Evolutionary conservation across 2,888 invertebrate genomes (phyloP).

Genomic region (Sarcophaga caerulescens): DNA sequence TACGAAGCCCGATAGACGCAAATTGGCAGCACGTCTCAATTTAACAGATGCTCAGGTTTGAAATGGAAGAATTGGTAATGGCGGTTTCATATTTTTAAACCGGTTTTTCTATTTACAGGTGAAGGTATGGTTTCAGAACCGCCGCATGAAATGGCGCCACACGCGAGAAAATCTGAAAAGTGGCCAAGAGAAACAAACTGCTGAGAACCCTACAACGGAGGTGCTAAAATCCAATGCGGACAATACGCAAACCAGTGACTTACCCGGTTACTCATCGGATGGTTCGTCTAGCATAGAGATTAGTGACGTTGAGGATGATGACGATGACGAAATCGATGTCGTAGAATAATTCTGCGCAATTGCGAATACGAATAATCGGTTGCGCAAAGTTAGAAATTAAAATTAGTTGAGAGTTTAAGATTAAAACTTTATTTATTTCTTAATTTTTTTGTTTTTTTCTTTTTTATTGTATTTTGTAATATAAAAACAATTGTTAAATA

Average conservation of each 20-base stretch:
- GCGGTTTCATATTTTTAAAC: no score
- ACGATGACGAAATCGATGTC: conserved; percentile 79
- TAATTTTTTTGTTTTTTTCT: conserved; percentile 38
- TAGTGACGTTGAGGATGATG: conserved; percentile 76
- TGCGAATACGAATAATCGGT: no score
- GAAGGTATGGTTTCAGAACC: conserved; percentile 95
- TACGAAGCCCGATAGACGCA: conserved; percentile 95
- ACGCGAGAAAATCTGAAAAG: conserved; percentile 84
- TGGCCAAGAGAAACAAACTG: conserved; percentile 78
- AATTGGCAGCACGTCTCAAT: conserved; percentile 94
- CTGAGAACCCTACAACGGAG: conserved; percentile 11
- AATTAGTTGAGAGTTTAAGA: neutral
- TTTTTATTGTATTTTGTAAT: neutral
- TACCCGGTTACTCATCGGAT: conserved; percentile 74
- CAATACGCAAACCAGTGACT: conserved; percentile 25
- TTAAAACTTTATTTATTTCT: conserved; percentile 40
- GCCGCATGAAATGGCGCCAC: conserved; percentile 94
- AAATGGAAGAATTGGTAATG: conserved; percentile 32
- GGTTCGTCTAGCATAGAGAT: conserved; percentile 75
- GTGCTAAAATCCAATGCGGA: conserved; percentile 39
- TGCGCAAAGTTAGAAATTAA: no score
- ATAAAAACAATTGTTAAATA: conserved; percentile 13
- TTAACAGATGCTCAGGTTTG: conserved; percentile 95
- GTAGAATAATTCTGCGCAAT: conserved; percentile 72
- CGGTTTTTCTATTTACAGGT: conserved; percentile 83